A percentile compares a stretch with the other conserved stretches of the same genome.
These are phyloP conservation scores for Pherbina coryleti DNA, from an alignment of 2,888 invertebrate species.

Conservation along the genomic window DNA sequence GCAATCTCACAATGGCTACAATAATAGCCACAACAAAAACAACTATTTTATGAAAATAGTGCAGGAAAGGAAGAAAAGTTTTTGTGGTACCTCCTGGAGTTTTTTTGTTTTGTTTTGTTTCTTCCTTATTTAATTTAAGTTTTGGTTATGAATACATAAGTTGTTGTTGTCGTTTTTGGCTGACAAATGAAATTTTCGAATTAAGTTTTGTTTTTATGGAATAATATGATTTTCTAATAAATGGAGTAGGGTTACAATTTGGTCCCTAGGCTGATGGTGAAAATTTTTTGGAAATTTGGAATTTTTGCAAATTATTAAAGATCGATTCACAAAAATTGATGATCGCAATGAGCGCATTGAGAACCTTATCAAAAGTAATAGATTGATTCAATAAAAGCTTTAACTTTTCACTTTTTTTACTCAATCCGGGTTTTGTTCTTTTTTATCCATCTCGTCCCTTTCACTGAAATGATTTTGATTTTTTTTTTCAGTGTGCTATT, in stretches of 20 bases:
- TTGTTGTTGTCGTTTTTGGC: neutral
- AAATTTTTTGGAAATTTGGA: no score
- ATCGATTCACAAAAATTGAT: no score
- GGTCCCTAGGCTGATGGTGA: no score
- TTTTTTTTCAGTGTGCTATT: neutral
- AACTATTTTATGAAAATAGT: no score
- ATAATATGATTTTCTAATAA: no score
- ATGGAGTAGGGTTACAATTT: no score
- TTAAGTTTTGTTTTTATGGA: neutral
- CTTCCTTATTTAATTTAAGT: conserved; percentile 3
- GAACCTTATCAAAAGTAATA: no score
- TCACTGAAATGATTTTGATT: neutral
- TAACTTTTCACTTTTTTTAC: neutral
- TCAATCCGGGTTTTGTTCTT: neutral
- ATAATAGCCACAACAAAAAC: neutral
- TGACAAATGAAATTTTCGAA: neutral
- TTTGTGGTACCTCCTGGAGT: neutral
- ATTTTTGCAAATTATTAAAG: no score
- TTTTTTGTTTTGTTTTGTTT: neutral
- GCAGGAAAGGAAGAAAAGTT: neutral
- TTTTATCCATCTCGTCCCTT: neutral
- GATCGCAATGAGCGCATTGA: no score
- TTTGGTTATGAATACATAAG: neutral
- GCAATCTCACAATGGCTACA: neutral
- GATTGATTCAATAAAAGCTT: no score